phyloP scores from a whole-genome alignment of 2,888 invertebrate species.

The Imbricaverruca yamaguchii region DNA sequence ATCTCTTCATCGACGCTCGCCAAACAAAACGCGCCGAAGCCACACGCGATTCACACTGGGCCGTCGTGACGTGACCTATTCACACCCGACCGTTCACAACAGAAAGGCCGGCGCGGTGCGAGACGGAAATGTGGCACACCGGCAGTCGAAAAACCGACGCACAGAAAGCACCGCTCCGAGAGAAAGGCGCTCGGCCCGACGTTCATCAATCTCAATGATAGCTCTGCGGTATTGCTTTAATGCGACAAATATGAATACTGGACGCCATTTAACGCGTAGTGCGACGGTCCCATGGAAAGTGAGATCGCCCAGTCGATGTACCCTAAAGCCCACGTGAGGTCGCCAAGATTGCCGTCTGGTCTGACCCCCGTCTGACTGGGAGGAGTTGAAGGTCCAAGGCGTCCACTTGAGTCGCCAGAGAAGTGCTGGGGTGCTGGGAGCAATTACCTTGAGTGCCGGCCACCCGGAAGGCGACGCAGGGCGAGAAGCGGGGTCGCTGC shows the following conservation, averaged over 20 bases:
- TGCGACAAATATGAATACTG: not conserved
- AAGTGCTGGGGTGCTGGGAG: too few relatives aligned
- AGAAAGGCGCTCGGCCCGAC: not conserved
- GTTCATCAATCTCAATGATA: not conserved
- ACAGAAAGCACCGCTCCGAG: not conserved
- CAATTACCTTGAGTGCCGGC: slow-evolving; percentile 61
- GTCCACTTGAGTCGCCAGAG: too few relatives aligned
- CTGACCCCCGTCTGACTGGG: too few relatives aligned
- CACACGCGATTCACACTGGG: not conserved
- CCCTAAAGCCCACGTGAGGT: too few relatives aligned
- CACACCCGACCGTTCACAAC: not conserved
- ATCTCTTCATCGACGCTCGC: slow-evolving; percentile 24
- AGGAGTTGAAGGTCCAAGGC: too few relatives aligned
- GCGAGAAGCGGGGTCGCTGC: slow-evolving; percentile 59
- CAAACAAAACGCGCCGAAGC: not conserved
- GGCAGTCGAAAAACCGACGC: not conserved
- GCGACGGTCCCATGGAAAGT: too few relatives aligned
- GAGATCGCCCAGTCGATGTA: too few relatives aligned
- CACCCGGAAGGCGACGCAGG: slow-evolving; percentile 77
- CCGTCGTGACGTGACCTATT: not conserved
- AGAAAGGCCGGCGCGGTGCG: not conserved
- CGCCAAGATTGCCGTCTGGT: too few relatives aligned
- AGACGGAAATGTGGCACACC: not conserved
- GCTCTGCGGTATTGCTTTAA: not conserved
- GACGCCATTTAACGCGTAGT: too few relatives aligned